These are phyloP conservation scores for Melanchra persicariae DNA, from an alignment of 2,888 invertebrate genomes.

Conservation along the genomic window DNA sequence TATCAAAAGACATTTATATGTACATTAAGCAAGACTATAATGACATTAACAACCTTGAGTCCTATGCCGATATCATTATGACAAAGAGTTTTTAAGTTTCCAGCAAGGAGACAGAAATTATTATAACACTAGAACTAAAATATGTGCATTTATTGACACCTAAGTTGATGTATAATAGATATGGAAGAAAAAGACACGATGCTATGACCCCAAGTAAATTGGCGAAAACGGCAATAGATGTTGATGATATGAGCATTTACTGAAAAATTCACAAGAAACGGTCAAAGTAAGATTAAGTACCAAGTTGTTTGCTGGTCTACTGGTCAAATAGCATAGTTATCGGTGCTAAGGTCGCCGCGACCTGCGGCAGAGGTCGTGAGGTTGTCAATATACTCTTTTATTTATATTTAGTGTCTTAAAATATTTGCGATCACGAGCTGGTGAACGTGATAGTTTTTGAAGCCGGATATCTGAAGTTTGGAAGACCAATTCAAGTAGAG, in stretches of 20 bases:
- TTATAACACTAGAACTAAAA: not conserved
- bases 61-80: not conserved
- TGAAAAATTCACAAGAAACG: not conserved
- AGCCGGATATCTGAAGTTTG: conserved; percentile 7
- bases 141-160: not conserved
- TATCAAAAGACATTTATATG: conserved; percentile 26
- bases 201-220: not conserved
- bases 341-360: conserved; percentile 68
- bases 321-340: conserved; percentile 64
- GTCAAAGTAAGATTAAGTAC: conserved; percentile 25
- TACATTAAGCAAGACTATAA: conserved; percentile 27
- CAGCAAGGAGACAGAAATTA: not conserved
- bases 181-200: not conserved
- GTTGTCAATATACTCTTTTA: conserved; percentile 63
- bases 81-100: conserved; percentile 6
- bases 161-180: not conserved
- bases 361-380: conserved; percentile 56
- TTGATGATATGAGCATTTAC: not conserved
- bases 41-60: conserved; percentile 33
- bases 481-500: conserved; percentile 6
- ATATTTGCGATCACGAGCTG: conserved; percentile 21
- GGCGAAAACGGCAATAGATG: not conserved
- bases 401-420: conserved; percentile 53
- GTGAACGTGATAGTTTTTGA: conserved; percentile 24
- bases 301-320: conserved; percentile 55